Evolutionary conservation across 2,797 vertebrate genomes (phyloP).

Genomic region (Pelobates cultripes): DNA sequence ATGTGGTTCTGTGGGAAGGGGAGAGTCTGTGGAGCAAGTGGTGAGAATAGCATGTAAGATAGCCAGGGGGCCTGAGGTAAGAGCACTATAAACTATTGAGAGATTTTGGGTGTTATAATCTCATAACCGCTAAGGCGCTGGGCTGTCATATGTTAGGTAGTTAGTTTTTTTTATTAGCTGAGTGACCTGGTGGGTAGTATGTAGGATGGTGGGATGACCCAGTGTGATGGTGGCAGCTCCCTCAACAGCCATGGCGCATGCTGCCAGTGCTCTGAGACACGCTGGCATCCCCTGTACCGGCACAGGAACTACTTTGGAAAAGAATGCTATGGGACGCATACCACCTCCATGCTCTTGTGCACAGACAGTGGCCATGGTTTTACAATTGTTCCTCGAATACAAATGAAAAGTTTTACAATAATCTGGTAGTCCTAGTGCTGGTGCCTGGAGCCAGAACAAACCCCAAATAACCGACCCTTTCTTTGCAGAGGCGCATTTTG

Average conservation of each 20-base stretch:
- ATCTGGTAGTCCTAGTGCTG: neutral
- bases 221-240: neutral
- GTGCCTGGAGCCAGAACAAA: neutral
- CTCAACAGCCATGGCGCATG: neutral
- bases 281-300: conserved; percentile 4
- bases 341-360: neutral
- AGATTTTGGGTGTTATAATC: neutral
- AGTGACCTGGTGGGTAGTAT: neutral
- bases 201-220: neutral
- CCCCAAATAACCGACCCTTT: neutral
- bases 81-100: neutral
- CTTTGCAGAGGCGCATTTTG: too few species aligned
- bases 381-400: neutral
- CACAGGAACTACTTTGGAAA: neutral
- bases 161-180: neutral
- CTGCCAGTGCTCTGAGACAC: neutral
- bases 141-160: neutral
- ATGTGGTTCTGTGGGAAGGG: neutral
- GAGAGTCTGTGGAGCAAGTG: too few species aligned
- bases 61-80: neutral
- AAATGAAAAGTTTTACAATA: neutral
- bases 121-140: neutral
- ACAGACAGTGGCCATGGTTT: neutral
- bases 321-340: neutral
- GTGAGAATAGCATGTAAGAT: neutral